A percentile compares a stretch with the other conserved stretches of the same genome.
Evolutionary conservation across 2,888 invertebrate genomes (phyloP).

Genomic region (Aphrophora alni): DNA sequence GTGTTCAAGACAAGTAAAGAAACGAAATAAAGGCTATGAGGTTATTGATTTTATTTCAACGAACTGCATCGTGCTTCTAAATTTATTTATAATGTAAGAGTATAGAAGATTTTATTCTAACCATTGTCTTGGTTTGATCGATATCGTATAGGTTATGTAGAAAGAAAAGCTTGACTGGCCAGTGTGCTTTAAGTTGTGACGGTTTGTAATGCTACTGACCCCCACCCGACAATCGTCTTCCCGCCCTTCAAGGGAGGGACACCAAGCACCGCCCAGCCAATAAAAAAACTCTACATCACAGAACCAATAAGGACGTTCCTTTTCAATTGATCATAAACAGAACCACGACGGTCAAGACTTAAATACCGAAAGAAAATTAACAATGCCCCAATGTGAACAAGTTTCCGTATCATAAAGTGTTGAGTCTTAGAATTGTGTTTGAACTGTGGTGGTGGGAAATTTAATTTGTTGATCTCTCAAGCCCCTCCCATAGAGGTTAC

Average conservation of each 20-base stretch:
- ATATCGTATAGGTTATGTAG: not conserved
- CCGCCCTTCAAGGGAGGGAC: constrained; percentile 25
- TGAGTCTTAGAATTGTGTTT: not conserved
- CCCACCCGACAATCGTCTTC: constrained; percentile 4
- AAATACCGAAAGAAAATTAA: constrained; percentile 37
- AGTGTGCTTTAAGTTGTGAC: not conserved
- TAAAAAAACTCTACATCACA: constrained; percentile 38
- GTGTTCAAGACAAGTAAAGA: too few species aligned
- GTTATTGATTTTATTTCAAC: too few species aligned
- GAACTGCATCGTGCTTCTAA: too few species aligned
- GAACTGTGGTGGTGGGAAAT: constrained; percentile 21
- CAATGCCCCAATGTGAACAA: constrained; percentile 29
- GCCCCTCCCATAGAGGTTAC: constrained; percentile 10
- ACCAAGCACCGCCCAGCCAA: constrained; percentile 35
- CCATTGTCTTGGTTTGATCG: not conserved
- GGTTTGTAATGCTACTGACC: not conserved
- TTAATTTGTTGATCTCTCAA: constrained; percentile 19
- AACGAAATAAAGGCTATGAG: too few species aligned
- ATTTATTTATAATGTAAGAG: not conserved
- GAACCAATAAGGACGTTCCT: constrained; percentile 31
- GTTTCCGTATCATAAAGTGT: constrained; percentile 31
- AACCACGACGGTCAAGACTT: constrained; percentile 30
- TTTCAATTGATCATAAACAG: constrained; percentile 24
- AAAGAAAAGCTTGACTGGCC: not conserved
- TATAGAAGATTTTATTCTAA: not conserved